Base-by-base conservation (phyloP, 2,113 vertebrate genomes). In the Sander vitreus region DNA sequence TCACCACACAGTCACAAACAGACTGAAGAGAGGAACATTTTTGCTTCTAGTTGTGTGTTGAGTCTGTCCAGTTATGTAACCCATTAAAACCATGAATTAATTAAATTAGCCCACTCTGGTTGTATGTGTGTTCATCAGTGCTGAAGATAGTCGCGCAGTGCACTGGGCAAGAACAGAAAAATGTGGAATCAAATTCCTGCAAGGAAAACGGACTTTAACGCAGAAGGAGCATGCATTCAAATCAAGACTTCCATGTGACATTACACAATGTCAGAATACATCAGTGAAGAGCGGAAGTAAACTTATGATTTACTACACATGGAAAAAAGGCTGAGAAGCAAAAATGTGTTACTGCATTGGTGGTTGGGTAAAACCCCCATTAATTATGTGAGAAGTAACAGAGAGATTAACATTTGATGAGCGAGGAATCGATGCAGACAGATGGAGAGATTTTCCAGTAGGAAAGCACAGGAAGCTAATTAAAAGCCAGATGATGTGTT, bases 371-470 rank as follows among this genome's bases (percentile, higher is more conserved):
- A 63, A 27, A 63, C 18, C 2, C 15, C 0, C 15, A 27, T 70
- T 81, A 50, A 83, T 80, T 67, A 67, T 68, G 43, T 43, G 80
- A 64, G 58, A 51, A 55, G 67, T n/a, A 27, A 65, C 16, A 16
- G 11, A 66, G 70, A 81, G 73, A 75, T 83, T 58, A 79, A 23
- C 62, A 76, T 30, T 30, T 59, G 62, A 72, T 5, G 30, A 33
- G 63, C 19, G n/a, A 5, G 55, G 43, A 63, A 77, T 36, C 73
- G 47, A 79, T 67, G 33, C 63, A 68, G 54, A 74, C 85, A 85
- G 89, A 86, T 88, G 85, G 83, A 74, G 69, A 68, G 80, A 89
- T 85, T 86, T 76, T 85, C 73, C 45, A 66, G 27, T 48, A 67
- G 58, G 21, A 73, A 83, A 78, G 62, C 62, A 68, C 2, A 2